Percentiles rank a stretch among this genome's conserved stretches.
Conservation (phyloP, 1,140 invertebrate species). For the Drosophila orosa region DNA sequence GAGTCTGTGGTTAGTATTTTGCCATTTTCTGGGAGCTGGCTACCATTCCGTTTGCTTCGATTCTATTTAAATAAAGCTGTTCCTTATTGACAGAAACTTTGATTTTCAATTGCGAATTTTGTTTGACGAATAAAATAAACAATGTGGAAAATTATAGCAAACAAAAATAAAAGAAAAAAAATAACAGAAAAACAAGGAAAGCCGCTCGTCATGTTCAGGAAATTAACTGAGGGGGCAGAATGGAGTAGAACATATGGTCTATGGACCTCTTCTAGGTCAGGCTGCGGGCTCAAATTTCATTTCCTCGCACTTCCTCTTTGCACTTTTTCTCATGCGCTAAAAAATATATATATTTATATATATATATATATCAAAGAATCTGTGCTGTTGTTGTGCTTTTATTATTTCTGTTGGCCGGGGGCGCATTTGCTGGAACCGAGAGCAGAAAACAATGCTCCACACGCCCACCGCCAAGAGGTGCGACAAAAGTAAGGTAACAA, state of each 20-base stretch:
- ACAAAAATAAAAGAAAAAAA: slow-evolving; percentile 10
- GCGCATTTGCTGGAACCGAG: slow-evolving; percentile 47
- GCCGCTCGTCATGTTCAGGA: slow-evolving; percentile 51
- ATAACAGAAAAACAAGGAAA: slow-evolving; percentile 22
- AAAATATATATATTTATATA: slow-evolving; percentile 31
- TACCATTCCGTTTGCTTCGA: not conserved
- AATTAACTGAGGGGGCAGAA: slow-evolving; percentile 42
- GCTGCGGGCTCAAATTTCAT: slow-evolving; percentile 60
- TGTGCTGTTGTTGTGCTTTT: slow-evolving; percentile 36
- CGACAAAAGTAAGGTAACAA: slow-evolving; percentile 63
- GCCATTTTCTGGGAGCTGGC: not conserved
- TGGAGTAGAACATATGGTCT: slow-evolving; percentile 32
- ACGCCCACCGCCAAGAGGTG: slow-evolving; percentile 30
- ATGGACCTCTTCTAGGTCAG: slow-evolving; percentile 54
- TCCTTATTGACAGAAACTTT: slow-evolving; percentile 19
- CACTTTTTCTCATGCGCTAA: slow-evolving; percentile 27
- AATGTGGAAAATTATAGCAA: slow-evolving; percentile 24
- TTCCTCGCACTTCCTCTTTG: slow-evolving; percentile 55
- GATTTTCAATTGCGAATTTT: slow-evolving; percentile 44
- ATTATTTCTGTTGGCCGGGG: slow-evolving; percentile 49
- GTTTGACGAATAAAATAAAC: slow-evolving; percentile 18
- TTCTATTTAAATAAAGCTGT: slow-evolving; percentile 5
- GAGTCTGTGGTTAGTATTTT: slow-evolving; percentile 9
- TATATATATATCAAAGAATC: slow-evolving; percentile 59
- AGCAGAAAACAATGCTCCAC: slow-evolving; percentile 56